Evolutionary conservation across 2,113 vertebrate species (phyloP).

Genomic region (Calonectris borealis): DNA sequence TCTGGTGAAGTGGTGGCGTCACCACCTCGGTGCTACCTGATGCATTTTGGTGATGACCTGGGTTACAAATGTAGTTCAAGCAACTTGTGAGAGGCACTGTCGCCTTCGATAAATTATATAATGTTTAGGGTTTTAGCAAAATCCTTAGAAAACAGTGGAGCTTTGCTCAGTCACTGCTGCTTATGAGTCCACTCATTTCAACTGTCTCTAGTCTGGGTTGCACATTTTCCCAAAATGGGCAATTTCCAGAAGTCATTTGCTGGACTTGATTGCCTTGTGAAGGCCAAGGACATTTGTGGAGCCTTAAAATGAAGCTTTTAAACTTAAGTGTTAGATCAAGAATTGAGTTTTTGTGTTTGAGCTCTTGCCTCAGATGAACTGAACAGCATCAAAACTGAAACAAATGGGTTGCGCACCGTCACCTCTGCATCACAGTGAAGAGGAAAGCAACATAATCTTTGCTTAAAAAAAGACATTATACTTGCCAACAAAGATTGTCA

Average conservation of each 20-base stretch:
- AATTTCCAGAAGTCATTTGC: not conserved
- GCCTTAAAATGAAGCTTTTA: not conserved
- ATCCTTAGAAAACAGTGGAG: not conserved
- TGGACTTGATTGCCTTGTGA: not conserved
- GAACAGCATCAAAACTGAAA: not conserved
- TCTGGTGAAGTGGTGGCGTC: not conserved
- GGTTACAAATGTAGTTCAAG: not conserved
- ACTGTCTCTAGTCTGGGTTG: not conserved
- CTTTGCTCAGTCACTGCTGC: not conserved
- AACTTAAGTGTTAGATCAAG: not conserved
- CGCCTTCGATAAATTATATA: not conserved
- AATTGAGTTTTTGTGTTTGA: not conserved
- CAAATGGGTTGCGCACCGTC: not conserved
- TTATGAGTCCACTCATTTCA: not conserved
- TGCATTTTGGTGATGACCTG: not conserved
- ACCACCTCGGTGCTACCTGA: accelerated
- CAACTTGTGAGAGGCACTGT: not conserved
- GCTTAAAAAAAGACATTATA: not conserved
- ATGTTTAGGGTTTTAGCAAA: not conserved
- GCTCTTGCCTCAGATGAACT: not conserved
- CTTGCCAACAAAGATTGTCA: not conserved
- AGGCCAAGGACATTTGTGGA: not conserved
- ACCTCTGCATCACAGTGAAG: not conserved
- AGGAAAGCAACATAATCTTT: not conserved
- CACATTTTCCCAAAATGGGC: not conserved